phyloP scores from a whole-genome alignment of 2,113 vertebrate genomes.

The Otus sunia region DNA sequence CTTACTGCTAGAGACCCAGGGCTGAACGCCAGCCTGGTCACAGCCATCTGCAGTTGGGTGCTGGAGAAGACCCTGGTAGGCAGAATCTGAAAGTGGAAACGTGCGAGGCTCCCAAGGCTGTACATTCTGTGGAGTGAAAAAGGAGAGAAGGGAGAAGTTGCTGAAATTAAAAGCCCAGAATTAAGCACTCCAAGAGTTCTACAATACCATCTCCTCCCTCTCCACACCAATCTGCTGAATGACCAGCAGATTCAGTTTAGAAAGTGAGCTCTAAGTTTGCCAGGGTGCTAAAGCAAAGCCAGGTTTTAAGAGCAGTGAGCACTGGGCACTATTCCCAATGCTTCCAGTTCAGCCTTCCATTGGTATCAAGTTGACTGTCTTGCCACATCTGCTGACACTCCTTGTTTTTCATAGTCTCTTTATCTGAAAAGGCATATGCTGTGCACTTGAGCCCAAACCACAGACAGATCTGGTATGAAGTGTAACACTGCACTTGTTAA shows the following conservation, averaged over 20 bases:
- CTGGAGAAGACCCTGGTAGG: neutral
- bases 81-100: conserved; percentile 57
- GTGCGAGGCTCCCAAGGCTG: conserved; percentile 54
- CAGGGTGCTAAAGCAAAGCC: neutral
- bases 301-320: neutral
- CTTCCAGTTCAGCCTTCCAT: neutral
- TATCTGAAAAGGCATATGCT: neutral
- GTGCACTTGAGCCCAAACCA: neutral
- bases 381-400: no score
- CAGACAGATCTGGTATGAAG: neutral
- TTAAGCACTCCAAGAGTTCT: neutral
- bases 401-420: neutral
- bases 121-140: neutral
- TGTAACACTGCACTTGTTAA: neutral
- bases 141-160: neutral
- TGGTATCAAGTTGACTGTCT: no score
- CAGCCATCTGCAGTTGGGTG: neutral
- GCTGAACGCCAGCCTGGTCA: neutral
- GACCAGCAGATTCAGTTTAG: neutral
- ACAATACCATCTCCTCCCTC: neutral
- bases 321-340: rapidly evolving
- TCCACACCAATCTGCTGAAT: neutral
- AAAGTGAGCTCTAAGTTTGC: neutral
- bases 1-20: neutral
- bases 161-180: neutral